Base-by-base conservation (phyloP, 2,888 invertebrate species). In the Tolmerus cingulatus region DNA sequence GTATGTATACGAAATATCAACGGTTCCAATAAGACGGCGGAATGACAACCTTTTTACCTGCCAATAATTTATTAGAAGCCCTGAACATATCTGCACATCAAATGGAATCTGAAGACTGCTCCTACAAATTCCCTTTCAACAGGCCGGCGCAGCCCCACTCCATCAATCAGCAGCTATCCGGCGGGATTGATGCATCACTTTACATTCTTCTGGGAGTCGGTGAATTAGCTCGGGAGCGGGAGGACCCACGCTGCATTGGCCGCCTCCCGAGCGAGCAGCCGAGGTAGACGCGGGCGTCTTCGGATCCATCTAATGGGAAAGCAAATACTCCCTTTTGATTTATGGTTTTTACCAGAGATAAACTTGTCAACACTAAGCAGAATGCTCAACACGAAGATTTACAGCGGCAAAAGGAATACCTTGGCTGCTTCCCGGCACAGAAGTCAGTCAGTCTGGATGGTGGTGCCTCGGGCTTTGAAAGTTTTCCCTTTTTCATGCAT, bases 351-450 rank as follows among this genome's bases (percentile, higher is more conserved):
- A 84, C 84, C 34, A 74, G 40, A 84, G 66, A 84, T 84, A 84
- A 84, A 84, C 66, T 84, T 84, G 84, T 84, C 84, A 84, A 74
- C 84, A 84, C 66, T 66, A 74, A 84, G 40, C 84, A 84, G 57
- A 84, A 74, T 74, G 84, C 84, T 40, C 43, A 66, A 40, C 84
- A 74, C 30, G 66, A 40, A 84, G 84, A 84, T 84, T 84, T 84
- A 84, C 84, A 79, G n/a, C 19, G 7, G 77, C 37, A 78, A 78
- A 57, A 34, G 27, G 57, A 84, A 74, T 84, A 66, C 84, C 84
- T 74, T 74, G 40, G 40, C 43, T 16, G 27, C 27, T 55, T 4
- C 16, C 66, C 66, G 23, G 57, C 27, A 57, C 43, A 84, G 40
- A 84, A 84, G 74, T 84, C 84, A 84, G 66, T 19, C 40, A 55